Evolutionary conservation across 2,888 invertebrate genomes (phyloP).

Genomic region (Elmis aenea): DNA sequence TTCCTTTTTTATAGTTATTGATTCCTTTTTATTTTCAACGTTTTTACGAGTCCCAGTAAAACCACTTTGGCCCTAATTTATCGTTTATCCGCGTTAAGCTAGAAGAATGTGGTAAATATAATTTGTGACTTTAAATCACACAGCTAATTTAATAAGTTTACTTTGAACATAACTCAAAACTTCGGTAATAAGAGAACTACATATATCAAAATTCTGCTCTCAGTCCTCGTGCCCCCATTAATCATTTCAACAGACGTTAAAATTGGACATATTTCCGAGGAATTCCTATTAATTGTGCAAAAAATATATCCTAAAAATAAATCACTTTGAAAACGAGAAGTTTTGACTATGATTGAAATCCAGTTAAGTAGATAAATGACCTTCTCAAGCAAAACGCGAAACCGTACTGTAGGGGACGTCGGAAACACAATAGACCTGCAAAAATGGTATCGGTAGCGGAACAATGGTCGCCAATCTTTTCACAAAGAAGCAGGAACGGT

Average conservation of each 20-base stretch:
- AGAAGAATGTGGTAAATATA: slow-evolving; percentile 2
- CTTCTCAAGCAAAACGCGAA: slow-evolving; percentile 22
- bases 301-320: slow-evolving; percentile 23
- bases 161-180: slow-evolving; percentile 31
- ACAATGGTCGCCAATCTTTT: slow-evolving; percentile 31
- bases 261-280: slow-evolving; percentile 16
- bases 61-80: no score
- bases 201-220: slow-evolving; percentile 28
- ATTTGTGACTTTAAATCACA: slow-evolving; percentile 14
- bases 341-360: slow-evolving; percentile 39
- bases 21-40: no score
- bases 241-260: slow-evolving; percentile 17
- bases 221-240: slow-evolving; percentile 8
- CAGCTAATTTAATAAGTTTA: slow-evolving; percentile 30
- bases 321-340: slow-evolving; percentile 24
- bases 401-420: slow-evolving; percentile 19
- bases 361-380: slow-evolving; percentile 40
- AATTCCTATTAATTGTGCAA: slow-evolving; percentile 19
- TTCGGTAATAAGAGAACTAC: slow-evolving; percentile 30
- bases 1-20: slow-evolving; percentile 16
- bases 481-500: slow-evolving; percentile 29
- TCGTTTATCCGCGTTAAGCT: no score
- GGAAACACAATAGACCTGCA: slow-evolving; percentile 29
- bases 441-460: slow-evolving; percentile 31
- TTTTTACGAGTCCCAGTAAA: no score